Percentiles rank a stretch among this genome's conserved stretches.
Evolutionary conservation across 1,140 invertebrate species (phyloP).

Genomic region (Subanguina moxae): DNA sequence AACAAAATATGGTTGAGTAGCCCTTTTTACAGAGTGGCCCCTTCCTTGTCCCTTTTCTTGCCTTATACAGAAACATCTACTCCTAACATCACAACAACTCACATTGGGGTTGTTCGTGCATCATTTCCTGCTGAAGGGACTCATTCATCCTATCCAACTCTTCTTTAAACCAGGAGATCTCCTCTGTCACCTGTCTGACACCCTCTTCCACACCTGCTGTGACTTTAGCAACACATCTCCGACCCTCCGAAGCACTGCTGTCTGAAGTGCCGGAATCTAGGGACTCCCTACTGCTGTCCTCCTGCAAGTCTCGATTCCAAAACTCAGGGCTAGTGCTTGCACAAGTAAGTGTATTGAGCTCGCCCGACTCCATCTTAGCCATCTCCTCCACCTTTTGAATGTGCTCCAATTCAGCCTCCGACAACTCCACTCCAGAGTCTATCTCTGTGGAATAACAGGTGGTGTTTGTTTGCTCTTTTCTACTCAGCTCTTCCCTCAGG

Average conservation of each 20-base stretch:
- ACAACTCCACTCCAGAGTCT: constrained; percentile 7
- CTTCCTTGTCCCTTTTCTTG: too few species aligned
- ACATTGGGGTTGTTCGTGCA: neutral
- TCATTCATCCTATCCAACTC: constrained; percentile 24
- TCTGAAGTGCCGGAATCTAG: constrained; percentile 5
- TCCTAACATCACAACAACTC: too few species aligned
- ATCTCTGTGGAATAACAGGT: neutral
- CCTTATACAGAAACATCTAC: too few species aligned
- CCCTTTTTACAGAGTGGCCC: too few species aligned
- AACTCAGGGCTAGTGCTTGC: neutral
- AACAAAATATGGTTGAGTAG: too few species aligned
- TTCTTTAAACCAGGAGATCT: constrained; percentile 22
- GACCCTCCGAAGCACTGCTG: neutral
- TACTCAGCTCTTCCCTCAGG: too few species aligned
- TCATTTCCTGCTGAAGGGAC: constrained; percentile 8
- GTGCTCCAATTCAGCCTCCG: constrained; percentile 26
- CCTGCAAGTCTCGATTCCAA: neutral
- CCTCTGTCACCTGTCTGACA: neutral
- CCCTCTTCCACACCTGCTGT: constrained; percentile 6
- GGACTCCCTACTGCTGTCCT: neutral
- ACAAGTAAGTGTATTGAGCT: neutral
- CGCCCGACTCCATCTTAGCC: constrained; percentile 1
- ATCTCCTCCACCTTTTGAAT: constrained; percentile 20
- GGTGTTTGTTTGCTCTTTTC: too few species aligned
- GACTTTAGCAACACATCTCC: neutral